Base-by-base conservation (phyloP, 2,797 vertebrate genomes). In the Protosalanx chinensis region DNA sequence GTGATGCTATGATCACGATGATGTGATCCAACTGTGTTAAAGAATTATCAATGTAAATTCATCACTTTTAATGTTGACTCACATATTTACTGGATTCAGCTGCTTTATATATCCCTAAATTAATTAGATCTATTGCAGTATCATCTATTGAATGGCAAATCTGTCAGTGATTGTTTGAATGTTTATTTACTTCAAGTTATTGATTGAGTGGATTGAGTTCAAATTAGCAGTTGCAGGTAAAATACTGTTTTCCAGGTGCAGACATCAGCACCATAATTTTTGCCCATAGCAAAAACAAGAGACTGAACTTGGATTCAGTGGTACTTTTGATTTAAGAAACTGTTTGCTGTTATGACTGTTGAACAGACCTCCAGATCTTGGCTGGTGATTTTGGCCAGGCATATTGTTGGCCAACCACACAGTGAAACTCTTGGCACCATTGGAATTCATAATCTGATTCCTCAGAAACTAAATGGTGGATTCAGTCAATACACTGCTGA, bases 1-100 rank as follows among this genome's bases (percentile, higher is more conserved):
- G 64, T 82, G 73, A 75, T 73, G 70, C 75, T 74, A 72, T 68
- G 72, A 20, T 20, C 2, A 4, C n/a, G 13, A 32, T 33, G 41
- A 46, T 5, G 5, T 46, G 12, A 6, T 5, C 12, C 12, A 1
- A 49, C 46, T 49, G 8, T 49, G 3, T 49, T 16, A 53, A 53
- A n/a, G 4, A 56, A 16, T 7, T 56, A n/a, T 7, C 18, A 4
- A 56, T 5, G 10, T 46, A 2, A 2, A 13, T 46, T 35, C 13
- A 46, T 58, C 8, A 13, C 13, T 23, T 23, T 58, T 23, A n/a
- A n/a, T 58, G 56, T 58, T 58, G 56, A 13, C 18, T 58, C 18
- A 58, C 56, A 23, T 58, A 23, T 23, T 58, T 20, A 58, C 8
- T 58, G 8, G 18, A 20, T 57, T 57, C 16, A 57, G 53, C 53